These are phyloP conservation scores for Patiria miniata DNA, from an alignment of 35 echinoderm and acorn worm genomes.

Conservation along the genomic window DNA sequence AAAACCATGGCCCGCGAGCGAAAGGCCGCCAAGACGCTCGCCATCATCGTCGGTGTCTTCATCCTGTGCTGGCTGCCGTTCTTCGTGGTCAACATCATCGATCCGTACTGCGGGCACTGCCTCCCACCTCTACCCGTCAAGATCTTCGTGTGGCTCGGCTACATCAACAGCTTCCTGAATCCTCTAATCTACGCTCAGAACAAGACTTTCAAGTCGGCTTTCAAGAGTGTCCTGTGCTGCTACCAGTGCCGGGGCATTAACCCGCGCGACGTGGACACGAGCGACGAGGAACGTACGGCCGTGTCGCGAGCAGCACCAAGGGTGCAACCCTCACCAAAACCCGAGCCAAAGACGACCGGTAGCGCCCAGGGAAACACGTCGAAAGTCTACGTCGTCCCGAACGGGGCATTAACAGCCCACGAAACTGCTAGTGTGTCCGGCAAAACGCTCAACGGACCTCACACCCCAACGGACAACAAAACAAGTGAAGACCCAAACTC, in stretches of 20 bases:
- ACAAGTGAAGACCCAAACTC: no score
- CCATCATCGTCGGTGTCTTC: conserved; percentile 94
- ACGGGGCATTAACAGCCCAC: background rate
- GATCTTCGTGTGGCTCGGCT: conserved; percentile 88
- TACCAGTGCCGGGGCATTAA: conserved; percentile 79
- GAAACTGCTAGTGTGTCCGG: background rate
- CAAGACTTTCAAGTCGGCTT: conserved; percentile 74
- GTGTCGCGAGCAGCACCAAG: background rate
- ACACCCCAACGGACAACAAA: no score
- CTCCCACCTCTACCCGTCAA: conserved; percentile 50
- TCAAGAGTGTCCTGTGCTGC: conserved; percentile 75
- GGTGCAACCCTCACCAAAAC: background rate
- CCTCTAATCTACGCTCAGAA: conserved; percentile 97
- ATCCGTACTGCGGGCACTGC: conserved; percentile 82
- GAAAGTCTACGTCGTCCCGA: background rate
- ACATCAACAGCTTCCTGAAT: conserved; percentile 82
- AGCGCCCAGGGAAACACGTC: background rate
- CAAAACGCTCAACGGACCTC: background rate
- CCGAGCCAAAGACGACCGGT: background rate
- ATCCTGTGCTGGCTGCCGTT: conserved; percentile 95
- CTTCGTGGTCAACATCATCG: conserved; percentile 86
- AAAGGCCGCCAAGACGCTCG: conserved; percentile 94
- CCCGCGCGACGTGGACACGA: conserved; percentile 63
- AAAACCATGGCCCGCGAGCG: conserved; percentile 78
- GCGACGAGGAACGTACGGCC: conserved; percentile 65